Base-by-base conservation (phyloP, 1,140 invertebrate species). In the Papilio polytes region DNA sequence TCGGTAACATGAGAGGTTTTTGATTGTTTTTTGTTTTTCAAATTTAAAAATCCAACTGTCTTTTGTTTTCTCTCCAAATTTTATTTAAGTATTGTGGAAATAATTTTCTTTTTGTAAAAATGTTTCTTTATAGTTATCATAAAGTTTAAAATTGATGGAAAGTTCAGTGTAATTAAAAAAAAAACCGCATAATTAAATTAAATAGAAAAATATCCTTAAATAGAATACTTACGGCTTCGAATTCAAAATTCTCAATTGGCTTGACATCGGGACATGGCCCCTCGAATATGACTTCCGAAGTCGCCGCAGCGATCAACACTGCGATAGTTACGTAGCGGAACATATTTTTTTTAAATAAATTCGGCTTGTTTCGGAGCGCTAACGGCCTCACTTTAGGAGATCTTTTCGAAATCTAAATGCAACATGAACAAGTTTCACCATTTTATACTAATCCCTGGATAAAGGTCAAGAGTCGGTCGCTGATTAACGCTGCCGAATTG, bases 211-310 rank as follows among this genome's bases (percentile, higher is more conserved):
- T 20, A 20, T 9, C n/a, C 9, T 20, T 31, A 15, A 36, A 36
- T 70, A 31, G 0, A 13, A 18, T 70, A 78, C 53, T 78, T 41
- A 78, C 76, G 2, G 31, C 48, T 22, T 51, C 48, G 18, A 78
- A 78, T 31, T 78, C 53, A 12, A 78, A 78, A 78, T 78, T 59
- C n/a, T 78, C 22, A 22, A 56, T 3, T 10, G 53, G 26, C 15
- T 41, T 53, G 76, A 78, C 31, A 3, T 53, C 48, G 48, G 76
- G 76, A 41, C 76, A 78, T 7, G 76, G 76, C 13, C 76, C 76
- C 22, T 53, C 48, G 31, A 56, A 22, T 51, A 78, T 78, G 13
- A 78, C 76, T 56, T 78, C 51, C 8, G 76, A 53, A 31, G 26
- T 31, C n/a, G 76, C 48, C 22, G 76, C 76, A n/a, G 51, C 26